Percentiles rank a stretch among this genome's conserved stretches.
These are phyloP conservation scores for Iguana delicatissima DNA, from an alignment of 2,797 vertebrate genomes.

Conservation along the genomic window DNA sequence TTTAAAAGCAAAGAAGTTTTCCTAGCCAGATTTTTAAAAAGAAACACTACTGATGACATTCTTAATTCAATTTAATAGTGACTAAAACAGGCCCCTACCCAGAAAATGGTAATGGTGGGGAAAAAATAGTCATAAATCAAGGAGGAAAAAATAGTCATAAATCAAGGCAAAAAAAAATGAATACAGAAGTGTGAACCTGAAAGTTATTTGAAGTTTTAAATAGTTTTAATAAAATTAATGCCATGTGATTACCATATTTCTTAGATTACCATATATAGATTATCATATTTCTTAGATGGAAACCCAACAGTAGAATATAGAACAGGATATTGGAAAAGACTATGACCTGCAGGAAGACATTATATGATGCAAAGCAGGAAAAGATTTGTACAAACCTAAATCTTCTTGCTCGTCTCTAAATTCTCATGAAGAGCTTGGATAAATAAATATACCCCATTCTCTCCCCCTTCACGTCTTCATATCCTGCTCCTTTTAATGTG, in stretches of 20 bases:
- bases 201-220: background rate
- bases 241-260: background rate
- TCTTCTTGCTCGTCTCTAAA: constrained; percentile 6
- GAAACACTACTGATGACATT: constrained; percentile 15
- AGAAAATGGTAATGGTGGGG: background rate
- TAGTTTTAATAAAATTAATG: background rate
- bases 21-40: constrained; percentile 21
- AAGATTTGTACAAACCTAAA: constrained; percentile 56
- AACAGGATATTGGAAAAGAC: constrained; percentile 86
- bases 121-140: background rate
- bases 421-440: constrained; percentile 51
- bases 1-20: constrained; percentile 30
- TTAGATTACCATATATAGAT: no score
- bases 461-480: constrained; percentile 53
- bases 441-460: constrained; percentile 53
- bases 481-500: constrained; percentile 77
- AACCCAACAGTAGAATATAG: constrained; percentile 71
- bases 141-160: background rate
- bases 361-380: constrained; percentile 62
- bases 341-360: constrained; percentile 77
- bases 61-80: constrained; percentile 17
- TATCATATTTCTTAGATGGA: constrained; percentile 39
- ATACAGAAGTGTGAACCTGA: background rate
- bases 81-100: background rate
- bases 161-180: background rate